Evolutionary conservation across 2,113 vertebrate genomes (phyloP).

Genomic region (Sakesphorus luctuosus): DNA sequence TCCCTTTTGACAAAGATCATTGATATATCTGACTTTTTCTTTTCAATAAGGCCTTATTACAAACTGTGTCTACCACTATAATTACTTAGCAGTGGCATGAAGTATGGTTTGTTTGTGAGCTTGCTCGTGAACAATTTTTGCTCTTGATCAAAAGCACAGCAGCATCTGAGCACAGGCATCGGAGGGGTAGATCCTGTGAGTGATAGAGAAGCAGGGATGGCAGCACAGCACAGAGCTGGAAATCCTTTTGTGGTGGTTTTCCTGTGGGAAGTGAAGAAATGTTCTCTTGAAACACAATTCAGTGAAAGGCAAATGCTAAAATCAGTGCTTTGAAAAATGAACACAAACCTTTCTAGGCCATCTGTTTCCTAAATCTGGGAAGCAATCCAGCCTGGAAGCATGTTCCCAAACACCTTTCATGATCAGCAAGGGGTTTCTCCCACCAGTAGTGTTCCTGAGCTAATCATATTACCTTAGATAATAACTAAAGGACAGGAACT

Average conservation of each 20-base stretch:
- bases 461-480: not conserved
- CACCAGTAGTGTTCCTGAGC: not conserved
- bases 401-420: slow-evolving; percentile 6
- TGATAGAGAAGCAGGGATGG: not conserved
- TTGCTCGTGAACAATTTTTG: not conserved
- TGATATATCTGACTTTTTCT: not conserved
- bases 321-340: slow-evolving; percentile 27
- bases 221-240: not conserved
- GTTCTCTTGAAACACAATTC: not conserved
- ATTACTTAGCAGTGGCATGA: not conserved
- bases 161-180: not conserved
- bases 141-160: not conserved
- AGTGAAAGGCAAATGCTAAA: slow-evolving; percentile 22
- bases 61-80: not conserved
- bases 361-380: slow-evolving; percentile 44
- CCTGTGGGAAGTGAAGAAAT: not conserved
- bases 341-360: not conserved
- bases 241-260: not conserved
- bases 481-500: not conserved
- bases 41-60: not conserved
- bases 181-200: not conserved
- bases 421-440: not conserved
- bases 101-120: not conserved
- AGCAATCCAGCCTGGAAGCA: not conserved
- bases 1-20: not conserved